phyloP scores from a whole-genome alignment of 2,888 invertebrate genomes.

The Callyntrura guangdongensis region DNA sequence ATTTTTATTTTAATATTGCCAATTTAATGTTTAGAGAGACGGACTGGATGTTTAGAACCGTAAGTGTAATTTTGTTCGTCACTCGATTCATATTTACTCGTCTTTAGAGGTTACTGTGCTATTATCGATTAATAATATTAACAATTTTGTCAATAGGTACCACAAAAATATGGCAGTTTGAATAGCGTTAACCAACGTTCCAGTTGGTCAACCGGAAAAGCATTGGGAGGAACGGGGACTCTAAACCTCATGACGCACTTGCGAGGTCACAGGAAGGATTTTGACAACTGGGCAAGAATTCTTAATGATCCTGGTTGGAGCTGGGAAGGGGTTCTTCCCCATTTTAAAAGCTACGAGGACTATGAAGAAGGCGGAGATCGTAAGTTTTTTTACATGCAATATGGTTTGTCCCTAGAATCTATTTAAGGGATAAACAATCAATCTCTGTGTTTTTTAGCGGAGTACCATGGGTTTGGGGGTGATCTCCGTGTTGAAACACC shows the following conservation, averaged over 20 bases:
- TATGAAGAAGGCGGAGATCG: conserved; percentile 44
- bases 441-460: background rate
- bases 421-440: too few relatives aligned
- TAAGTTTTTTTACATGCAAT: too few relatives aligned
- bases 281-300: conserved; percentile 71
- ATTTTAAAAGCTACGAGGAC: conserved; percentile 73
- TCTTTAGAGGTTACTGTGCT: too few relatives aligned
- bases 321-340: conserved; percentile 60
- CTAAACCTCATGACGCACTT: conserved; percentile 72
- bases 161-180: conserved; percentile 67
- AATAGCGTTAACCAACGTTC: conserved; percentile 70
- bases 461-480: conserved; percentile 40
- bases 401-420: too few relatives aligned
- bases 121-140: too few relatives aligned
- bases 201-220: conserved; percentile 52
- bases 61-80: too few relatives aligned
- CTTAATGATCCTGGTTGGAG: conserved; percentile 57
- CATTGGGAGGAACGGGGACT: conserved; percentile 71
- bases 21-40: too few relatives aligned
- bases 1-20: too few relatives aligned
- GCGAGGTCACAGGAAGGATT: conserved; percentile 60
- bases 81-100: too few relatives aligned
- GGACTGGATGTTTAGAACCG: too few relatives aligned
- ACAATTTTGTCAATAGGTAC: too few relatives aligned
- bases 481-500: conserved; percentile 29